Conservation (phyloP, 2,113 vertebrate genomes). For the Peromyscus californicus region DNA sequence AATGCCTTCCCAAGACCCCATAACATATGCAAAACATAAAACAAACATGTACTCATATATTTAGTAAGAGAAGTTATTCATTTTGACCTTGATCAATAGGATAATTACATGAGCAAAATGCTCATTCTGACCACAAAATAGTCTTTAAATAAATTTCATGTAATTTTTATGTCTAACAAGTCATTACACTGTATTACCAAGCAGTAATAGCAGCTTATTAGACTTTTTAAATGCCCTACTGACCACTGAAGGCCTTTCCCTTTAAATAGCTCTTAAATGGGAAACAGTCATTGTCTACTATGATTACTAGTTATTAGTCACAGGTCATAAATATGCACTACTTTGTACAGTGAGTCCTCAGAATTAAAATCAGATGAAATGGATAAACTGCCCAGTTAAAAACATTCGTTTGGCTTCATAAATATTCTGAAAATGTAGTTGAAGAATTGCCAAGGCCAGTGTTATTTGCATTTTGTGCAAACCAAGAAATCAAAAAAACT, state of each 20-base stretch:
- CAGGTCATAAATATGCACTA: background rate
- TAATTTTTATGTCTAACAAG: slow-evolving; percentile 77
- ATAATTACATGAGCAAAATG: slow-evolving; percentile 56
- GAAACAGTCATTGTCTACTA: slow-evolving; percentile 41
- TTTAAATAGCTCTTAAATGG: slow-evolving; percentile 58
- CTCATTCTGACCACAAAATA: slow-evolving; percentile 12
- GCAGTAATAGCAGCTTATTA: slow-evolving; percentile 73
- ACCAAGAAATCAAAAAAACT: slow-evolving; percentile 56
- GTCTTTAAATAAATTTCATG: slow-evolving; percentile 60
- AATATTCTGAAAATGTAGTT: slow-evolving; percentile 34
- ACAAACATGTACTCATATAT: background rate
- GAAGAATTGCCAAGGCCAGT: slow-evolving; percentile 16
- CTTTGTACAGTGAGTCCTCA: slow-evolving; percentile 38
- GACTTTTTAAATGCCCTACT: slow-evolving; percentile 66
- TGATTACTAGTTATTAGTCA: slow-evolving; percentile 63
- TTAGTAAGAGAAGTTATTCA: slow-evolving; percentile 25
- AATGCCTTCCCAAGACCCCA: background rate
- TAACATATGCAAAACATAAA: slow-evolving; percentile 14
- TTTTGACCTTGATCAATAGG: slow-evolving; percentile 66
- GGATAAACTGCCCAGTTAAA: slow-evolving; percentile 45
- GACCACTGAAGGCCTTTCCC: slow-evolving; percentile 40
- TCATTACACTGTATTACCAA: slow-evolving; percentile 67
- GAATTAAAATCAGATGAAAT: slow-evolving; percentile 63
- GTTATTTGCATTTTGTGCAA: slow-evolving; percentile 34
- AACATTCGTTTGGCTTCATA: slow-evolving; percentile 54